Conservation (phyloP, 2,797 vertebrate species). For the Trachops cirrhosus region DNA sequence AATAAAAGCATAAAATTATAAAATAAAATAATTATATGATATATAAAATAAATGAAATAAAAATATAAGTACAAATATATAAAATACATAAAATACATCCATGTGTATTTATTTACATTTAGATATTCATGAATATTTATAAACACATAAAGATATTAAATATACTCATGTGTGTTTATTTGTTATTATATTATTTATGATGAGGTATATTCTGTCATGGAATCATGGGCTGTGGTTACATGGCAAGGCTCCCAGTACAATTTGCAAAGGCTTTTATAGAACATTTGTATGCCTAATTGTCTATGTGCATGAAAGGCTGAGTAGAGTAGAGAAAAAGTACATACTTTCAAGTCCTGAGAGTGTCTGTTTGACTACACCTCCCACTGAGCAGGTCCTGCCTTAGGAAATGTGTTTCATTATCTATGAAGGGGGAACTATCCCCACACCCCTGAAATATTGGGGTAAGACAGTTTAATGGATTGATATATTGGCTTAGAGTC, state of each 20-base stretch:
- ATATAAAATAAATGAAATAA: not conserved
- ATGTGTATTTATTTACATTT: not conserved
- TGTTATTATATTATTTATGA: not conserved
- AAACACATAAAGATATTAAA: not conserved
- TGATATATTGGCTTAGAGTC: not conserved
- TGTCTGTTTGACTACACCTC: not conserved
- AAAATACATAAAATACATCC: not conserved
- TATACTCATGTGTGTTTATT: not conserved
- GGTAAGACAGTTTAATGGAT: not conserved
- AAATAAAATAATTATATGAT: not conserved
- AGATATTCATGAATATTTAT: not conserved
- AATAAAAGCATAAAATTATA: not conserved
- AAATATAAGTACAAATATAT: not conserved
- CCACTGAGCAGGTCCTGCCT: not conserved
- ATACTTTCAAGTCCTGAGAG: not conserved
- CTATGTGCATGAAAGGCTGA: not conserved
- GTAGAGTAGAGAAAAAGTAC: not conserved
- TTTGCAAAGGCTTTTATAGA: not conserved
- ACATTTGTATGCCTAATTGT: not conserved
- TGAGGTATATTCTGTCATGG: not conserved
- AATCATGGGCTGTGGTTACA: not conserved
- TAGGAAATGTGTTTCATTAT: not conserved
- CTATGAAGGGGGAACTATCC: not conserved
- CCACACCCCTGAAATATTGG: not conserved
- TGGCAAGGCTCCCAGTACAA: not conserved